phyloP scores from a whole-genome alignment of 2,797 vertebrate species.

The Lepilemur ruficaudatus region DNA sequence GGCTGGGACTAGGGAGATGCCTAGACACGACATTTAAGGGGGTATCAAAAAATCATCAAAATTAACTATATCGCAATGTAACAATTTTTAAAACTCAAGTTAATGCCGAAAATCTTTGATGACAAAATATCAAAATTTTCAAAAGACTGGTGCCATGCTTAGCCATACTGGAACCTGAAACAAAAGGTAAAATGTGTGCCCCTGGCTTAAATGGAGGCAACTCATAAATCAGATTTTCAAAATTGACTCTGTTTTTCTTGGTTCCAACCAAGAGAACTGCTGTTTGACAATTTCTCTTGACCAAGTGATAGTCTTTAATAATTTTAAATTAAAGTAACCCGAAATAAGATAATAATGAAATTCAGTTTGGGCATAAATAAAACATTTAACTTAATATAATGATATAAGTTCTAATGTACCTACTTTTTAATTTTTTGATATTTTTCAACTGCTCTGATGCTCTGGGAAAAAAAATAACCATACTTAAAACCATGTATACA shows the following conservation, averaged over 20 bases:
- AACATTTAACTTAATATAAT: background rate
- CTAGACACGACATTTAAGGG: background rate
- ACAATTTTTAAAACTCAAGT: background rate
- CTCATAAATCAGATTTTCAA: background rate
- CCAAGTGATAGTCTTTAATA: background rate
- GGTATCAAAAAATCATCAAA: background rate
- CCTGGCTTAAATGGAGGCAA: background rate
- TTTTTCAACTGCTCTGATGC: background rate
- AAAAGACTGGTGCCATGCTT: background rate
- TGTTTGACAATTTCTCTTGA: constrained; percentile 1
- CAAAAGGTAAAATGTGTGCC: background rate
- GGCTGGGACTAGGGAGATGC: background rate
- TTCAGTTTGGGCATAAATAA: background rate
- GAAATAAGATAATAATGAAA: background rate
- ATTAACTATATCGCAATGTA: background rate
- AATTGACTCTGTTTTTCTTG: background rate
- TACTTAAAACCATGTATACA: background rate
- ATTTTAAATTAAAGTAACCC: constrained; percentile 12
- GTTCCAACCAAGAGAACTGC: background rate
- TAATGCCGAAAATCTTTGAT: background rate
- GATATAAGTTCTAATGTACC: background rate
- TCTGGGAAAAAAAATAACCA: background rate
- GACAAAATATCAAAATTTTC: background rate
- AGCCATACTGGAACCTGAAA: background rate
- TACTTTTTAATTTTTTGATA: background rate